Evolutionary conservation across 2,888 invertebrate species (phyloP).

Genomic region (Aporophyla lueneburgensis): DNA sequence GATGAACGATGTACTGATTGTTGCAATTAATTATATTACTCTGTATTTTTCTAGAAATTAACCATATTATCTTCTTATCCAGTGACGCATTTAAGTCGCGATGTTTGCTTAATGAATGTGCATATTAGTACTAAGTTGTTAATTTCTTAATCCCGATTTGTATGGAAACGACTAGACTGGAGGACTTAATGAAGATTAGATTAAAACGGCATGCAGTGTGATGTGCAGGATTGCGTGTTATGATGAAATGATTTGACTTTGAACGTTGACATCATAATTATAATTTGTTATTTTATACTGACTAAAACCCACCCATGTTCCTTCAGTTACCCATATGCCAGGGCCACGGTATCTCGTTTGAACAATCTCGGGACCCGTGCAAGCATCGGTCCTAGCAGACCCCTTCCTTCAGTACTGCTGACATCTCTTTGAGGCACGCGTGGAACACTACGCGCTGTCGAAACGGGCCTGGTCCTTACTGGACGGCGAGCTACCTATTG

Average conservation of each 20-base stretch:
- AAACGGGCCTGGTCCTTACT: too few relatives aligned
- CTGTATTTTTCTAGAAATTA: slow-evolving; percentile 19
- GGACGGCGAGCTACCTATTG: too few relatives aligned
- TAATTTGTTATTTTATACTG: slow-evolving; percentile 15
- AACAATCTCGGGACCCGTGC: too few relatives aligned
- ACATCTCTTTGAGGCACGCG: too few relatives aligned
- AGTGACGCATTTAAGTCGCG: background rate
- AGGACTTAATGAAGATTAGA: slow-evolving; percentile 54
- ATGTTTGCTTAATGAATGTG: slow-evolving; percentile 16
- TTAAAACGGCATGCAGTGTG: slow-evolving; percentile 18
- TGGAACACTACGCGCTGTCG: too few relatives aligned
- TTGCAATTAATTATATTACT: too few relatives aligned
- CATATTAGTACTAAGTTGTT: slow-evolving; percentile 19
- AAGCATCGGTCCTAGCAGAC: too few relatives aligned
- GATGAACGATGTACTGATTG: too few relatives aligned
- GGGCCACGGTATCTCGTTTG: too few relatives aligned
- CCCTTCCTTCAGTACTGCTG: too few relatives aligned
- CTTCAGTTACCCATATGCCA: too few relatives aligned
- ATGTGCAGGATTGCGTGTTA: background rate
- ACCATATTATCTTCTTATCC: background rate
- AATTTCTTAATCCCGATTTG: slow-evolving; percentile 51
- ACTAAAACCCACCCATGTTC: too few relatives aligned
- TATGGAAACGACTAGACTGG: background rate
- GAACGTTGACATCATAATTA: background rate
- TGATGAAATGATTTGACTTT: slow-evolving; percentile 24